These are phyloP conservation scores for Heliopora coerulea DNA, from an alignment of 92 coral and sea anemone species.

Conservation along the genomic window DNA sequence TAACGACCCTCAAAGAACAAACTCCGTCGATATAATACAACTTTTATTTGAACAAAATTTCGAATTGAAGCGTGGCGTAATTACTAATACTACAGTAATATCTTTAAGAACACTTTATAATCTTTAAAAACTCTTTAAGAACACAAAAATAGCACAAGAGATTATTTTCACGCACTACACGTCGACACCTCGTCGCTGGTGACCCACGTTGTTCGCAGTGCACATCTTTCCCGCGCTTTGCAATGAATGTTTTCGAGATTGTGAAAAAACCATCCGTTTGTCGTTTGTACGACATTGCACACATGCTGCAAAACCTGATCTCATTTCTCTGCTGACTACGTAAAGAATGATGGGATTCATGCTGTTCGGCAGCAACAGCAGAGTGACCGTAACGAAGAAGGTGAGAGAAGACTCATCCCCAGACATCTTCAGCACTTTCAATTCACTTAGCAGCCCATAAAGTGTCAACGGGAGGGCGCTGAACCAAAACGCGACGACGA, in stretches of 20 bases:
- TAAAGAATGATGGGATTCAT: constrained; percentile 26
- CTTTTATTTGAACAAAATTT: no score
- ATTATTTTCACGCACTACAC: no score
- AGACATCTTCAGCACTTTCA: neutral
- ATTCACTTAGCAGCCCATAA: constrained; percentile 6
- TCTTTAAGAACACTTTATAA: no score
- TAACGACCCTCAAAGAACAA: no score
- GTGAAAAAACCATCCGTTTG: neutral
- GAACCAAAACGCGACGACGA: constrained; percentile 36
- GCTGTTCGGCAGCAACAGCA: constrained; percentile 29
- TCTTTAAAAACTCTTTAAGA: no score
- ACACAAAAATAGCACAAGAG: no score
- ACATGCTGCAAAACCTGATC: constrained; percentile 21
- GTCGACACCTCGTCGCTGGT: no score
- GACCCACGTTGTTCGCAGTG: no score
- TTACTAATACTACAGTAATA: no score
- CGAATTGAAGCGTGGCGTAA: no score
- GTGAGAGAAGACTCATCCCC: neutral
- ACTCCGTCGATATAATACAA: no score
- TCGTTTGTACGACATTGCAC: neutral
- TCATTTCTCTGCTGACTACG: constrained; percentile 29
- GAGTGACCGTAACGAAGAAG: neutral
- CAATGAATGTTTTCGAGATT: neutral
- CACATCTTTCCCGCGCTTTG: no score
- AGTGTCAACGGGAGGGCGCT: constrained; percentile 26